Evolutionary conservation across 53 echinoderm and acorn worm genomes (phyloP).

Genomic region (Glandiceps talaboti): DNA sequence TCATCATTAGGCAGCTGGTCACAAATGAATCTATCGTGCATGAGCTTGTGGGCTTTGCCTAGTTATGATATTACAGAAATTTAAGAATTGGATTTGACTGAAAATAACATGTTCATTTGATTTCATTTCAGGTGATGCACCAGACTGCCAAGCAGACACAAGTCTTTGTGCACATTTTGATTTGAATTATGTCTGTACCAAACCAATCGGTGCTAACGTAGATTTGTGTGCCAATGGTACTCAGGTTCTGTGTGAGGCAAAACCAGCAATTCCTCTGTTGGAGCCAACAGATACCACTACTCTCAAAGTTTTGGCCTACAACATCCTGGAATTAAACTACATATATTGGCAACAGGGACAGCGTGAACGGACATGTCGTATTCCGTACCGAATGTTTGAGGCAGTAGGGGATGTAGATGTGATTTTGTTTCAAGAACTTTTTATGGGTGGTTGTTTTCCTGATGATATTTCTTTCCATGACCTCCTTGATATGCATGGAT

Average conservation of each 20-base stretch:
- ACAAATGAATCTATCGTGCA: too few relatives aligned
- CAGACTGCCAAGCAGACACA: conserved; percentile 31
- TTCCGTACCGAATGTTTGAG: conserved; percentile 28
- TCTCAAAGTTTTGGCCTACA: conserved; percentile 57
- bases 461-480: conserved; percentile 4
- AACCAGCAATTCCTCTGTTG: conserved; percentile 26
- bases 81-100: too few relatives aligned
- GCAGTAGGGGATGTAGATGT: conserved; percentile 62
- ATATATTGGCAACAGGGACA: conserved; percentile 62
- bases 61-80: too few relatives aligned
- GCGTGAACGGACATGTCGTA: conserved; percentile 80
- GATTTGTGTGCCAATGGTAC: conserved; percentile 37
- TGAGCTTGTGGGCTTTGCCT: too few relatives aligned
- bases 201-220: conserved; percentile 24
- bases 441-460: conserved; percentile 86
- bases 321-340: conserved; percentile 69
- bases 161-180: conserved; percentile 51
- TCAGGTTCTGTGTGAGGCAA: conserved; percentile 42
- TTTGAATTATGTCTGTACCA: conserved; percentile 50
- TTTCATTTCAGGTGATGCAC: conserved; percentile 38
- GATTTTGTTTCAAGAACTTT: conserved; percentile 74
- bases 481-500: neutral
- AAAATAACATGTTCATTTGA: too few relatives aligned
- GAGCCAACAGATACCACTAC: conserved; percentile 49
- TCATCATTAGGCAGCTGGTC: too few relatives aligned